These are phyloP conservation scores for Lithosia quadra DNA, from an alignment of 2,888 invertebrate genomes.

Conservation along the genomic window DNA sequence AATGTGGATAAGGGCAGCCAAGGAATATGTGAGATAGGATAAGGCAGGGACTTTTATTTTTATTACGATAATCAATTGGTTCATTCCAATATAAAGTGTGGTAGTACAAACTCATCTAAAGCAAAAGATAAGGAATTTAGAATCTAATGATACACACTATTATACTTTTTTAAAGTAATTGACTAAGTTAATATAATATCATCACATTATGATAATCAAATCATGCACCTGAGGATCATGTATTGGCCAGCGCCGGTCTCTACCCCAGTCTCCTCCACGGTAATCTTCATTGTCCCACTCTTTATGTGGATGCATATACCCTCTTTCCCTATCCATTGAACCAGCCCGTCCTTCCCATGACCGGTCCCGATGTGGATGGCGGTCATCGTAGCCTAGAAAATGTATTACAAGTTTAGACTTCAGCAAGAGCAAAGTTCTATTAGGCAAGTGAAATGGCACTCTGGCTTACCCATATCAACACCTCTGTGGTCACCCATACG, in stretches of 20 bases:
- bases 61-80: slow-evolving; percentile 78
- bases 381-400: slow-evolving; percentile 79
- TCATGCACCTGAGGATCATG: slow-evolving; percentile 78
- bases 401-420: slow-evolving; percentile 12
- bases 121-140: slow-evolving; percentile 52
- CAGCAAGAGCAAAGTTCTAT: neutral
- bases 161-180: neutral
- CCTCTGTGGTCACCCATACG: slow-evolving; percentile 78
- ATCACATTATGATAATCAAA: neutral
- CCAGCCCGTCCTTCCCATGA: slow-evolving; percentile 86
- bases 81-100: slow-evolving; percentile 76
- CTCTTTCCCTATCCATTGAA: slow-evolving; percentile 81
- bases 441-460: slow-evolving; percentile 15
- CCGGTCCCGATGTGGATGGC: slow-evolving; percentile 82
- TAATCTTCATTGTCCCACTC: slow-evolving; percentile 87
- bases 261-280: slow-evolving; percentile 83
- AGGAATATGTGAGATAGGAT: slow-evolving; percentile 84
- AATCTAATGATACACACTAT: slow-evolving; percentile 5
- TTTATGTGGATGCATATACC: slow-evolving; percentile 82
- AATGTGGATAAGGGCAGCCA: slow-evolving; percentile 83
- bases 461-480: slow-evolving; percentile 75
- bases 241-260: slow-evolving; percentile 83
- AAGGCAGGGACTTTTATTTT: slow-evolving; percentile 72
- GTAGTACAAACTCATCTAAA: slow-evolving; percentile 77
- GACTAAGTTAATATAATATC: neutral